Percentiles rank a stretch among this genome's conserved stretches.
phyloP scores from a whole-genome alignment of 2,888 invertebrate species.

The Halictus quadricinctus region DNA sequence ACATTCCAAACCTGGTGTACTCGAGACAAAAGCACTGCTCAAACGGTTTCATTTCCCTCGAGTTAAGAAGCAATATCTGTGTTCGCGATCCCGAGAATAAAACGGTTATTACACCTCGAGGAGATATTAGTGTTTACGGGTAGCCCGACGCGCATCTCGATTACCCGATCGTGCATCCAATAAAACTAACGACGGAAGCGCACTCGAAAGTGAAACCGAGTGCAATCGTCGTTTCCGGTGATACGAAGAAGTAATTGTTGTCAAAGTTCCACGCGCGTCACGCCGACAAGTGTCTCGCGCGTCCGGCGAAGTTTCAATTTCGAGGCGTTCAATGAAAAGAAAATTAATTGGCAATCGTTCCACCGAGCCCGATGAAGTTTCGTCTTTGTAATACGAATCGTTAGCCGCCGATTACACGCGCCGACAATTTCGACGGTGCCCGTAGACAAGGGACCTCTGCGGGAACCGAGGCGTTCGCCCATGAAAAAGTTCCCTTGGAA shows the following conservation, averaged over 20 bases:
- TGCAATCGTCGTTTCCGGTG: neutral
- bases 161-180: constrained; percentile 24
- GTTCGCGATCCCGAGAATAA: constrained; percentile 27
- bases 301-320: neutral
- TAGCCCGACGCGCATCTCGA: constrained; percentile 22
- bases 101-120: constrained; percentile 41
- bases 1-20: neutral
- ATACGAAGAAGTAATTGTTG: neutral
- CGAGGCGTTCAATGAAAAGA: neutral
- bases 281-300: neutral
- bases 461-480: neutral
- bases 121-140: constrained; percentile 28
- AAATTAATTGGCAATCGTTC: neutral
- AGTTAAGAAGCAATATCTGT: constrained; percentile 25
- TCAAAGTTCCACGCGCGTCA: neutral
- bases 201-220: constrained; percentile 21
- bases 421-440: neutral
- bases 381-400: neutral
- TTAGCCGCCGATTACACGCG: neutral
- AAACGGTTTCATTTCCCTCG: constrained; percentile 15
- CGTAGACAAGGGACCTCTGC: neutral
- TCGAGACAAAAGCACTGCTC: neutral
- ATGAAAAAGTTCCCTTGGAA: neutral
- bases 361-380: neutral
- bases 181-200: constrained; percentile 41